Evolutionary conservation across 2,797 vertebrate species (phyloP).

Genomic region (Hydrocynus forskahlii): DNA sequence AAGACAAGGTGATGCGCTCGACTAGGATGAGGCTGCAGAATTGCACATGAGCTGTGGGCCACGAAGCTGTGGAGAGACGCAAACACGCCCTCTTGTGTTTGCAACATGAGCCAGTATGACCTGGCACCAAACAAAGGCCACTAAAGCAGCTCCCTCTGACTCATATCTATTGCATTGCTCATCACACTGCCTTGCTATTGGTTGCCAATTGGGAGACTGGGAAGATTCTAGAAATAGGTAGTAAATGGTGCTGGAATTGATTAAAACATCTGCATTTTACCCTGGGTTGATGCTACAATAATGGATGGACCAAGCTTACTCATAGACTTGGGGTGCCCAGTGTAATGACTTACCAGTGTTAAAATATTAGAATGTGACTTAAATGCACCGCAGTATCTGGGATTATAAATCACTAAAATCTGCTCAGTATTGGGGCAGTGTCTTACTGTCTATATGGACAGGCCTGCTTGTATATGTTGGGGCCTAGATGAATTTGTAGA

Average conservation of each 20-base stretch:
- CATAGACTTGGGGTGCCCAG: no score
- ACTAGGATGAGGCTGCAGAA: slow-evolving; percentile 40
- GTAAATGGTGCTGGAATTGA: neutral
- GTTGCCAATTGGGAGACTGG: neutral
- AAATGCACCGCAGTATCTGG: neutral
- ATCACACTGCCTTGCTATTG: neutral
- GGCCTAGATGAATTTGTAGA: no score
- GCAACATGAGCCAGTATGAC: slow-evolving; percentile 42
- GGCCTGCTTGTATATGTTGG: no score
- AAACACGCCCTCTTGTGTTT: slow-evolving; percentile 79
- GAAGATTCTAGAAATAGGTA: neutral
- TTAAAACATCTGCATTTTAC: neutral
- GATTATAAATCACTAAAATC: neutral
- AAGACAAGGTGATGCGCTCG: slow-evolving; percentile 39
- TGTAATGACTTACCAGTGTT: neutral
- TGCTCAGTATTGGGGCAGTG: no score
- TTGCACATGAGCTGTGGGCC: slow-evolving; percentile 14
- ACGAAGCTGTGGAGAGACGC: slow-evolving; percentile 51
- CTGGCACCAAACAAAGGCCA: slow-evolving; percentile 55
- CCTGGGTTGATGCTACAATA: neutral
- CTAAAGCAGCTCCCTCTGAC: slow-evolving; percentile 3
- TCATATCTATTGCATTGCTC: neutral
- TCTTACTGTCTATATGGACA: no score
- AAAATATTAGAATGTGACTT: neutral
- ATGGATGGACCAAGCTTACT: no score